Conservation (phyloP, 2,888 invertebrate species). For the Lumbricus terrestris region DNA sequence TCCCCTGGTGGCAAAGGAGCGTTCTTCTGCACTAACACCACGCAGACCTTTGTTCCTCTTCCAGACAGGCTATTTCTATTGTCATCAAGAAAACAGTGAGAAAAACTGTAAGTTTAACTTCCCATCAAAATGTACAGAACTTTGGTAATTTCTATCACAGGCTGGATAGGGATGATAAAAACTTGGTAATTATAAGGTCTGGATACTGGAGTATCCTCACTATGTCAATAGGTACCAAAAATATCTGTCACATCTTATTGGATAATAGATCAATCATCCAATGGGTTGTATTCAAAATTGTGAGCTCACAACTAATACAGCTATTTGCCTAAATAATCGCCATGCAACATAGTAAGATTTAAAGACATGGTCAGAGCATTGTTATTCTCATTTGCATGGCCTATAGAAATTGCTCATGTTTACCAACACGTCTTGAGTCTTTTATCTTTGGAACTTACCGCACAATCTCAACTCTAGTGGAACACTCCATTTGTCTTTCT, state of each 20-base stretch:
- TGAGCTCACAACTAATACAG: no score
- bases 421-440: neutral
- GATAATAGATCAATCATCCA: no score
- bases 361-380: neutral
- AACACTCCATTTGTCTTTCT: constrained; percentile 90
- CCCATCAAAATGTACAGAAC: neutral
- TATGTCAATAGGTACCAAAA: no score
- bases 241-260: no score
- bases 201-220: no score
- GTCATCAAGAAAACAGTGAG: neutral
- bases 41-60: constrained; percentile 68
- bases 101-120: no score
- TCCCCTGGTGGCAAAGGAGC: constrained; percentile 67
- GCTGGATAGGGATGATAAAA: neutral
- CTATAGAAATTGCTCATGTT: neutral
- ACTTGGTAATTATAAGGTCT: no score
- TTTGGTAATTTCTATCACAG: neutral
- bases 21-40: constrained; percentile 83
- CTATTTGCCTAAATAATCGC: no score
- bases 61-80: constrained; percentile 56
- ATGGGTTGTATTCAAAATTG: no score
- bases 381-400: neutral
- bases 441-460: constrained; percentile 52
- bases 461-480: constrained; percentile 76
- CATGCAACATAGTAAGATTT: neutral